Evolutionary conservation across 2,888 invertebrate genomes (phyloP), one percentile per base, ranked within the genome.

Genomic region (Meta bourneti): DNA sequence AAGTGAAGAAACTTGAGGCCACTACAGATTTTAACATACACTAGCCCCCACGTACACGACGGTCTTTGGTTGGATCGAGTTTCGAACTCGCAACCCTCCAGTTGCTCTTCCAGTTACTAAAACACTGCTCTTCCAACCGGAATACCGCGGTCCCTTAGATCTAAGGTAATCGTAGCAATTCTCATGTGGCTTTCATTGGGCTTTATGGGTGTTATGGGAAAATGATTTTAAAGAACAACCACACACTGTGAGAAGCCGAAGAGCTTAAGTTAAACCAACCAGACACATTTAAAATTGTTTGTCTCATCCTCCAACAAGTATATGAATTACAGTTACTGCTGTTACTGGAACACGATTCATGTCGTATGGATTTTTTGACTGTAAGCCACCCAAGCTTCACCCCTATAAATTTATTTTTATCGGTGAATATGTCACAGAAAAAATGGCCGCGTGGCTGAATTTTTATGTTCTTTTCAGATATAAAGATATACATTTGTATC

Each of bases 401-500:
- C 54, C 52, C 54, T 54, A 72, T 84, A 84, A 84, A 84, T 75
- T 51, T 54, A 34, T 0, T 84, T 78, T 84, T 84, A 84, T 84
- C 75, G 52, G 54, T 74, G 75, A 84, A 84, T 84, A 84, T 74
- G 74, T 84, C 84, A 74, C n/a, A 71, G 48, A 75, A n/a, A 16
- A 75, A 54, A 74, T 52, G 34, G 61, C n/a, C 34, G 8, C n/a
- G 72, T 8, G 75, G 34, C 61, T 74, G 54, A 54, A 20, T 54
- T 16, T 72, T 84, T 49, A 61, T 75, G 48, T 34, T 84, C 20
- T 61, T 84, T 75, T 61, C 20, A 8, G 52, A 13, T 19, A 75
- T 19, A 51, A 71, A 49, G 49, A 49, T 48, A 71, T 7, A 52
- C 52, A 71, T 20, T 82, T 82, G n/a, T 82, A 48, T 71, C n/a